Evolutionary conservation across 2,113 vertebrate genomes (phyloP).

Genomic region (Martes martes): DNA sequence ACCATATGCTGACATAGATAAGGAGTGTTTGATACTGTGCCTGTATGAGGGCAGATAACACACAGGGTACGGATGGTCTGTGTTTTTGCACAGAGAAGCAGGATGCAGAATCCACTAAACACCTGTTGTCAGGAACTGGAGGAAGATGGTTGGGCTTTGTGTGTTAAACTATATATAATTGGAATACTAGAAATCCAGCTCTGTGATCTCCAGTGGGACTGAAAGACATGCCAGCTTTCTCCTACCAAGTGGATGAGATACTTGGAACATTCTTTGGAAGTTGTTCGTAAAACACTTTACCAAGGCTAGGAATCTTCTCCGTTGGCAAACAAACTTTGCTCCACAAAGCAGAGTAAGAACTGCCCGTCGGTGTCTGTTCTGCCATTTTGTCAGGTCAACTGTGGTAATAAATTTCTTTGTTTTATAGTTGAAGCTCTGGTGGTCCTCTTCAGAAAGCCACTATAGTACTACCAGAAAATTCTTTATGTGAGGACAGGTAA

Average conservation of each 20-base stretch:
- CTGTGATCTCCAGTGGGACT: neutral
- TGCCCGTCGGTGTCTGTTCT: fast-evolving
- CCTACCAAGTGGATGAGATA: neutral
- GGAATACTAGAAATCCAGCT: neutral
- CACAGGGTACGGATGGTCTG: neutral
- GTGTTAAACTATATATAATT: neutral
- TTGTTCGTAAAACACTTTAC: neutral
- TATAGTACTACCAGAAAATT: neutral
- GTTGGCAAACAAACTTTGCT: neutral
- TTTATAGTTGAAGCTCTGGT: neutral
- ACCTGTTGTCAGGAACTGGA: neutral
- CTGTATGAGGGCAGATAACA: neutral
- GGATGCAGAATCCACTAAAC: neutral
- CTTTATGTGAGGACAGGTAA: neutral
- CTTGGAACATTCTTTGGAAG: neutral
- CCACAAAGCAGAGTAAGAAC: neutral
- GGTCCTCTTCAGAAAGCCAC: neutral
- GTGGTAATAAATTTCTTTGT: neutral
- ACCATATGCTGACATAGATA: neutral
- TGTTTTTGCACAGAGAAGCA: neutral
- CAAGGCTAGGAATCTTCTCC: neutral
- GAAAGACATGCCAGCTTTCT: neutral
- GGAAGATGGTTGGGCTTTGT: neutral
- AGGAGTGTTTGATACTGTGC: fast-evolving
- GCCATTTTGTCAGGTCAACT: neutral